Base-by-base conservation (phyloP, 37 sponge, comb jelly and placozoan genomes). In the Haliclona indistincta region DNA sequence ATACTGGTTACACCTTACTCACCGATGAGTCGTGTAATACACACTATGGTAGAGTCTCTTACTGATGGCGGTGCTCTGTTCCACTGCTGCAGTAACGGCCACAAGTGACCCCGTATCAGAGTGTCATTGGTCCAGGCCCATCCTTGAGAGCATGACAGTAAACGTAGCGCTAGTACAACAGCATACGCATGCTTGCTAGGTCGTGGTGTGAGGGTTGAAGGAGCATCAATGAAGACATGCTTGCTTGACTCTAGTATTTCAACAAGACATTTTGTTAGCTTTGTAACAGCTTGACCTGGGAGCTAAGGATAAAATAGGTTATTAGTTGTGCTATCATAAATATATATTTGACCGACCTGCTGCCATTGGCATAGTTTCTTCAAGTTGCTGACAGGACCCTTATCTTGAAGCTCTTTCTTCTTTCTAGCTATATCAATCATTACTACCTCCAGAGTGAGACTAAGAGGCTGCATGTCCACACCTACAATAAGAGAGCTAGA, bases 1-100 rank as follows among this genome's bases (percentile, higher is more conserved):
- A 70, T 47, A 47, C 51, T 47, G 15, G 51, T 15, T 47, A 17
- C 15, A 54, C 19, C 7, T 15, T 17, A 61, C 84, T 79, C 26
- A 86, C 86, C 86, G 10, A 86, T 63, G 10, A 86, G 61, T 54
- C 86, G 72, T 17, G 79, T 25, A 40, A 56, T 38, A 47, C 80
- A 78, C 43, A 79, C 79, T 3, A 79, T 68, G 54, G 74, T 55
- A 19, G 80, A 81, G 30, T 86, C 86, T 33, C 66, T 72, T 15
- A 86, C 68, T 2, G 38, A 55, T 13, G 40, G 79, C 13, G 64
- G 66, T 17, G 53, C 43, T 8, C 44, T 66, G 54, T 84, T 84
- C 86, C 86, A 86, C 51, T 73, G 43, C 33, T 86, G 80, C 3
- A 86, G 71, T 28, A 74, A 38, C 13, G 86, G 86, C 86, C 86